Evolutionary conservation across 2,888 invertebrate genomes (phyloP).

Genomic region (Agrotis ipsilon): DNA sequence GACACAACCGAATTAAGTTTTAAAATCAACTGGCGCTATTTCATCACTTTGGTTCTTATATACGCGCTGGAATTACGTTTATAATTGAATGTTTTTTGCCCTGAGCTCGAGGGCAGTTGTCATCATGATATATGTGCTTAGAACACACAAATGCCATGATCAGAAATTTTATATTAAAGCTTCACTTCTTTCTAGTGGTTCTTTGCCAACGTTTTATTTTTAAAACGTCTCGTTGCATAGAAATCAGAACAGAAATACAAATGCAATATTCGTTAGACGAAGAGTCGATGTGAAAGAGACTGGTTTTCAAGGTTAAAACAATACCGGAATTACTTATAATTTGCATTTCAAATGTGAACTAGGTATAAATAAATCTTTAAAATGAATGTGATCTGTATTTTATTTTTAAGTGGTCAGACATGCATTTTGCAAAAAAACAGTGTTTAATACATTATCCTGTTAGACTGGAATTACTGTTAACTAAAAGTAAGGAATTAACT

Average conservation of each 20-base stretch:
- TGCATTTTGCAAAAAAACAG: background rate
- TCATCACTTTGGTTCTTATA: slow-evolving; percentile 22
- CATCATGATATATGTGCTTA: background rate
- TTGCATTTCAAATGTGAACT: slow-evolving; percentile 19
- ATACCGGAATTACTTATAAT: slow-evolving; percentile 24
- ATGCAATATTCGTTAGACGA: background rate
- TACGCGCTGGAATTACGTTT: slow-evolving; percentile 13
- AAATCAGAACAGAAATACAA: background rate
- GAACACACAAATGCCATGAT: background rate
- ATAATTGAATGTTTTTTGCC: slow-evolving; percentile 1
- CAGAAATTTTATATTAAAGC: background rate
- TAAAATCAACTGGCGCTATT: slow-evolving; percentile 17
- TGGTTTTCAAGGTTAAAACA: slow-evolving; percentile 25
- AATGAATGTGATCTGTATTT: background rate
- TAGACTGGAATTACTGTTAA: background rate
- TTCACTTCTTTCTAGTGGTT: background rate
- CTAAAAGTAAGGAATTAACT: too few species aligned
- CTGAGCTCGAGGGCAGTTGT: background rate
- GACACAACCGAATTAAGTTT: slow-evolving; percentile 13
- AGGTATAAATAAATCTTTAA: slow-evolving; percentile 4
- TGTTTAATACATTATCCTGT: background rate
- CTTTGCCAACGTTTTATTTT: too few species aligned
- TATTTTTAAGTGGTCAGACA: background rate
- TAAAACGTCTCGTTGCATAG: background rate
- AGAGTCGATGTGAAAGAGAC: background rate